These are phyloP conservation scores for Scolopax mira DNA, from an alignment of 2,113 vertebrate species.

Conservation along the genomic window DNA sequence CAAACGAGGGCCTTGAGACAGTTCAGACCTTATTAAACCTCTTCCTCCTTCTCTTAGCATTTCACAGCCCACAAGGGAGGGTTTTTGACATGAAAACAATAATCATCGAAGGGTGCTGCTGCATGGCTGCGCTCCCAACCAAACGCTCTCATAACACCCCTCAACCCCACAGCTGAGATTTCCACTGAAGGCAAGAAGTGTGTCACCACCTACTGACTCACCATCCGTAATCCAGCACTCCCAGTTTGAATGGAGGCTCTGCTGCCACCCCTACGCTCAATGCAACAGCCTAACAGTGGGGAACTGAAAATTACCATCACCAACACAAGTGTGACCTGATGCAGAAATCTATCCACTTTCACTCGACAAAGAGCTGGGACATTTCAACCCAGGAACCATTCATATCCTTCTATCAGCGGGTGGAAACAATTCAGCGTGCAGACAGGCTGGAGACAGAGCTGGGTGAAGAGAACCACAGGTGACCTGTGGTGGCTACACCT, in stretches of 20 bases:
- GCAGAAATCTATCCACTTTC: background rate
- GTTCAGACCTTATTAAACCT: background rate
- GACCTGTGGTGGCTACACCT: background rate
- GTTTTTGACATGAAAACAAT: background rate
- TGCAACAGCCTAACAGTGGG: background rate
- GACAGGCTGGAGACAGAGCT: background rate
- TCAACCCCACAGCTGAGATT: background rate
- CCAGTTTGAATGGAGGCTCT: background rate
- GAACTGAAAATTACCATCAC: background rate
- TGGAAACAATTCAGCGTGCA: background rate
- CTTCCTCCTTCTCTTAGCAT: background rate
- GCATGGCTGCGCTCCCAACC: background rate
- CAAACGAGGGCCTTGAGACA: background rate
- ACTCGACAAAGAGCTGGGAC: background rate
- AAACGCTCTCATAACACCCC: accelerated
- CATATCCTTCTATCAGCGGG: background rate
- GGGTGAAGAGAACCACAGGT: background rate
- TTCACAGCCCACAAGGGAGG: background rate
- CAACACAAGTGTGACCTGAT: too few relatives aligned
- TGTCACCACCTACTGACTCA: background rate
- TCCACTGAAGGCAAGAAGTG: background rate
- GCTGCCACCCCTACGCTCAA: background rate
- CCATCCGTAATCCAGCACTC: background rate
- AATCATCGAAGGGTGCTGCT: accelerated
- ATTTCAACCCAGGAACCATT: background rate